Conservation (phyloP, 2,888 invertebrate genomes). For the Agriopis aurantiaria region DNA sequence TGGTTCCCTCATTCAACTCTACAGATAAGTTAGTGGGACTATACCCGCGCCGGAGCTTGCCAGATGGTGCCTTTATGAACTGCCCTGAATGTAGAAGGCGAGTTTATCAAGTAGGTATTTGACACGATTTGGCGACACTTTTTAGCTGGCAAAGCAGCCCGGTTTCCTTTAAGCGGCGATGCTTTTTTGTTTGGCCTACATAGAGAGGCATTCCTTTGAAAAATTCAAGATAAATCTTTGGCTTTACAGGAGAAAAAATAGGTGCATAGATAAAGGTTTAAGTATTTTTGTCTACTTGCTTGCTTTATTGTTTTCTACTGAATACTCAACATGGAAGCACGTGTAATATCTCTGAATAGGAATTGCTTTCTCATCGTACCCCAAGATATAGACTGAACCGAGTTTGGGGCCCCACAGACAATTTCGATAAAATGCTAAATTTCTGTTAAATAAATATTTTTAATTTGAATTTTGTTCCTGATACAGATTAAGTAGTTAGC, state of each 20-base stretch:
- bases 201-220: constrained; percentile 2
- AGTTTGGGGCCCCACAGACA: too few species aligned
- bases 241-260: not conserved
- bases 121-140: constrained; percentile 40
- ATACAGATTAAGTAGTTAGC: too few species aligned
- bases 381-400: too few species aligned
- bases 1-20: not conserved
- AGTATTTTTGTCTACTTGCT: too few species aligned
- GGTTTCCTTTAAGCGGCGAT: constrained; percentile 8
- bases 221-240: not conserved
- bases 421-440: too few species aligned
- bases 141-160: constrained; percentile 29
- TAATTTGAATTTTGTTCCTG: too few species aligned
- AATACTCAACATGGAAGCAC: too few species aligned
- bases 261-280: not conserved
- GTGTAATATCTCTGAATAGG: too few species aligned
- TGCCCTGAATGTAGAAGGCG: constrained; percentile 35
- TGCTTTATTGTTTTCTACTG: too few species aligned
- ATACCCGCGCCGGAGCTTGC: constrained; percentile 20
- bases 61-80: constrained; percentile 45
- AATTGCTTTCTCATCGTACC: too few species aligned
- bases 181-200: not conserved
- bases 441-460: too few species aligned
- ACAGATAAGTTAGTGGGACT: not conserved
- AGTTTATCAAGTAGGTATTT: constrained; percentile 48